Percentiles rank a stretch among this genome's conserved stretches.
phyloP scores from a whole-genome alignment of 2,888 invertebrate genomes.

The Panorpa germanica region DNA sequence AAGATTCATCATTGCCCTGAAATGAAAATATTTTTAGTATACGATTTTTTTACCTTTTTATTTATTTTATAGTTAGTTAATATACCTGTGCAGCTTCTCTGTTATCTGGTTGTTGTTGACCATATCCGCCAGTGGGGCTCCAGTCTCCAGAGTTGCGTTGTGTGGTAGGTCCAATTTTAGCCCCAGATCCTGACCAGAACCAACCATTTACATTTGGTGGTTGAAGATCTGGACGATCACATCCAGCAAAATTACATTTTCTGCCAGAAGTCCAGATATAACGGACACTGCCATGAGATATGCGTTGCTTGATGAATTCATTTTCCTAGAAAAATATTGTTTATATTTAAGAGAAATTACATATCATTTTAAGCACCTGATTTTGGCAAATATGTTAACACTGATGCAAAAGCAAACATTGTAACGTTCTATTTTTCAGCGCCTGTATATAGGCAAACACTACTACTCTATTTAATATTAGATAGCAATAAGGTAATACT shows the following conservation, averaged over 20 bases:
- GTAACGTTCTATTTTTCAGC: too few species aligned
- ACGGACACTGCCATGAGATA: slow-evolving; percentile 55
- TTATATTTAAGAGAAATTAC: background rate
- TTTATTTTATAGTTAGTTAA: slow-evolving; percentile 5
- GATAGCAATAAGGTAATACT: too few species aligned
- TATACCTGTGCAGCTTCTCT: slow-evolving; percentile 71
- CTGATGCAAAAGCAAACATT: too few species aligned
- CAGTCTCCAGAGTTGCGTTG: slow-evolving; percentile 81
- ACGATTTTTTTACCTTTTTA: too few species aligned
- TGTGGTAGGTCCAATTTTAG: slow-evolving; percentile 74
- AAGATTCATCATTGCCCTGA: slow-evolving; percentile 80
- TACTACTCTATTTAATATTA: too few species aligned
- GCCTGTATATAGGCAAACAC: too few species aligned
- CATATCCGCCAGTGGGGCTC: slow-evolving; percentile 76
- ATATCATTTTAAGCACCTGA: too few species aligned
- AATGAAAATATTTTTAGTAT: slow-evolving; percentile 13
- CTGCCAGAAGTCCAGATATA: slow-evolving; percentile 87
- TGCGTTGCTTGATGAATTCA: slow-evolving; percentile 74
- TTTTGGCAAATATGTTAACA: too few species aligned
- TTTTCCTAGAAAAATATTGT: slow-evolving; percentile 37
- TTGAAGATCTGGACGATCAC: slow-evolving; percentile 62
- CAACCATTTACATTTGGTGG: slow-evolving; percentile 76
- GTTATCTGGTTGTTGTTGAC: slow-evolving; percentile 77
- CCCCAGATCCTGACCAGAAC: slow-evolving; percentile 91
- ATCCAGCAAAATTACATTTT: slow-evolving; percentile 84